Percentiles rank a stretch among this genome's conserved stretches.
Conservation (phyloP, 2,888 invertebrate genomes). For the Cryptops parisi region DNA sequence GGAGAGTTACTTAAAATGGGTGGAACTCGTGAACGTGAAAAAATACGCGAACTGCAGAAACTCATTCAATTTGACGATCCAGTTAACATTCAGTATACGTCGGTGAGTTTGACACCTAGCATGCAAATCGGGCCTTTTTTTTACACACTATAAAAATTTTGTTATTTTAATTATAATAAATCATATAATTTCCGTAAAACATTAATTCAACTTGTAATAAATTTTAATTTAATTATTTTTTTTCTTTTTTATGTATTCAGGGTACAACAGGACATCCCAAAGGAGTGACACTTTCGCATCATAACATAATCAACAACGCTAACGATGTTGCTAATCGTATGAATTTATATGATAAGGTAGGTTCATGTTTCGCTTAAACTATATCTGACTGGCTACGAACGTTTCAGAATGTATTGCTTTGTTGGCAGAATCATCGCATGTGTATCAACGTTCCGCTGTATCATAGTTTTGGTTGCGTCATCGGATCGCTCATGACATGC, state of each 20-base stretch:
- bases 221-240: background rate
- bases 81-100: conserved; percentile 68
- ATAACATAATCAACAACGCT: conserved; percentile 57
- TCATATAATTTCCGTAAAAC: background rate
- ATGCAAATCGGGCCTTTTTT: too few relatives aligned
- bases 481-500: conserved; percentile 34
- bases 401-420: too few relatives aligned
- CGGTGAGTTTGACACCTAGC: conserved; percentile 40
- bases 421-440: conserved; percentile 22
- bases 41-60: conserved; percentile 36
- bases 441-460: conserved; percentile 57
- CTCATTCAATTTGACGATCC: conserved; percentile 48
- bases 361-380: too few relatives aligned
- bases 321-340: conserved; percentile 30
- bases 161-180: background rate
- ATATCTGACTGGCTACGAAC: too few relatives aligned
- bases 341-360: conserved; percentile 10
- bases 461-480: conserved; percentile 61
- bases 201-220: background rate
- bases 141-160: background rate
- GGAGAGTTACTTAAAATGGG: conserved; percentile 26
- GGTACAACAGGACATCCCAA: conserved; percentile 71
- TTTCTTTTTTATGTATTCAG: conserved; percentile 28
- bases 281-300: conserved; percentile 55
- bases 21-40: conserved; percentile 28